Conservation (phyloP, 2,113 vertebrate species). For the Synchiropus splendidus region DNA sequence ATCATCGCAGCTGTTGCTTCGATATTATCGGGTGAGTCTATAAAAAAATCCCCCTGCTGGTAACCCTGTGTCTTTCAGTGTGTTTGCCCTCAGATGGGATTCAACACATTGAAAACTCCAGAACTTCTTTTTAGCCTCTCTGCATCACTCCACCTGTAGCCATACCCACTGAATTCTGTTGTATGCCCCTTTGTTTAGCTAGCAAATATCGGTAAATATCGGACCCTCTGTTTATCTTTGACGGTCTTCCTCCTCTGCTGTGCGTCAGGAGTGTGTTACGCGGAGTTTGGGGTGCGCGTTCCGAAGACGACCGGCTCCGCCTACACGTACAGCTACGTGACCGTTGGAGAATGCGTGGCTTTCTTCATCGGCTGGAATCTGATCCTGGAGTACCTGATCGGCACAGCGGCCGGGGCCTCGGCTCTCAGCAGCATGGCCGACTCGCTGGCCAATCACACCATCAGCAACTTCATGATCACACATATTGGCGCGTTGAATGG, state of each 20-base stretch:
- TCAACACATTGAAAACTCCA: no score
- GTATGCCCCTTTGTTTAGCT: no score
- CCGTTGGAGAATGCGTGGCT: constrained; percentile 91
- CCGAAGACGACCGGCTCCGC: constrained; percentile 97
- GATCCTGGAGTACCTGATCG: constrained; percentile 96
- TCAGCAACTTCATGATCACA: constrained; percentile 87
- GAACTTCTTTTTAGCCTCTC: not conserved
- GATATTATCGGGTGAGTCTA: constrained; percentile 84
- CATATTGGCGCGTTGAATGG: constrained; percentile 83
- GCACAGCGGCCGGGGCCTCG: constrained; percentile 88
- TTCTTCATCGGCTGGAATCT: constrained; percentile 99
- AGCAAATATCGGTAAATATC: no score
- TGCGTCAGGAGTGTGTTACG: constrained; percentile 86
- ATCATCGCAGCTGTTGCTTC: constrained; percentile 93
- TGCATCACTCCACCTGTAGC: not conserved
- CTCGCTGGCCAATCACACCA: constrained; percentile 92
- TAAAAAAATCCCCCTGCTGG: not conserved
- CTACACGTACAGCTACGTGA: constrained; percentile 98
- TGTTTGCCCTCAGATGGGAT: not conserved
- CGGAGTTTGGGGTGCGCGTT: constrained; percentile 94
- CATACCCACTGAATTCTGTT: no score
- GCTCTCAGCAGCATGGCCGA: constrained; percentile 99
- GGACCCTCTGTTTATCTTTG: no score
- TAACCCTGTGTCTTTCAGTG: not conserved
- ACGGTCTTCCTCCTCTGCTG: no score